Conservation (phyloP, 2,797 vertebrate species). For the Sebastes kiyomatsui region DNA sequence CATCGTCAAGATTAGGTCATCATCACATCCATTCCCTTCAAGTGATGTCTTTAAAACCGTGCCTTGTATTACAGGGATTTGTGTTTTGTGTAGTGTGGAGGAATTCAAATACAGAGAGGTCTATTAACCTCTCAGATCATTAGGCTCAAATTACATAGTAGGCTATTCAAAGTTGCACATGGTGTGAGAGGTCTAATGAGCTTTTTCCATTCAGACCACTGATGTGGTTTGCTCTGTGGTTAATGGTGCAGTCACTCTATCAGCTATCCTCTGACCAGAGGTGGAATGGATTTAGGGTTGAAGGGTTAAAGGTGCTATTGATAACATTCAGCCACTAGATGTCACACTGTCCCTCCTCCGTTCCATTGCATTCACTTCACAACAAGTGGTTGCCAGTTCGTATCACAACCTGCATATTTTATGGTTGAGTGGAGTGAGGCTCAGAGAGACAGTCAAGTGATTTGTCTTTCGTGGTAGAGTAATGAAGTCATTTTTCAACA, state of each 20-base stretch:
- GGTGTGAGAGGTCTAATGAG: background rate
- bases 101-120: background rate
- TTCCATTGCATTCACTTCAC: no score
- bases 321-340: no score
- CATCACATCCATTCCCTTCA: constrained; percentile 13
- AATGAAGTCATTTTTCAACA: no score
- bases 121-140: background rate
- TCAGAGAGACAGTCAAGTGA: no score
- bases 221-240: background rate
- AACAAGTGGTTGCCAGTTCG: no score
- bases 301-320: background rate
- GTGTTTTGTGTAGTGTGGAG: background rate
- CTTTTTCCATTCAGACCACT: constrained; percentile 24
- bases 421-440: no score
- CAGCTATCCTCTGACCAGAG: background rate
- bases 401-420: no score
- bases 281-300: background rate
- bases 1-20: constrained; percentile 15
- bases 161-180: background rate
- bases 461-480: no score
- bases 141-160: background rate
- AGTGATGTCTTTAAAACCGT: background rate
- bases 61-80: background rate
- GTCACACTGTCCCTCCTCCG: accelerated
- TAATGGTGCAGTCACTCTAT: constrained; percentile 26